Evolutionary conservation across 2,113 vertebrate species (phyloP).

Genomic region (Ceyx melanurus): DNA sequence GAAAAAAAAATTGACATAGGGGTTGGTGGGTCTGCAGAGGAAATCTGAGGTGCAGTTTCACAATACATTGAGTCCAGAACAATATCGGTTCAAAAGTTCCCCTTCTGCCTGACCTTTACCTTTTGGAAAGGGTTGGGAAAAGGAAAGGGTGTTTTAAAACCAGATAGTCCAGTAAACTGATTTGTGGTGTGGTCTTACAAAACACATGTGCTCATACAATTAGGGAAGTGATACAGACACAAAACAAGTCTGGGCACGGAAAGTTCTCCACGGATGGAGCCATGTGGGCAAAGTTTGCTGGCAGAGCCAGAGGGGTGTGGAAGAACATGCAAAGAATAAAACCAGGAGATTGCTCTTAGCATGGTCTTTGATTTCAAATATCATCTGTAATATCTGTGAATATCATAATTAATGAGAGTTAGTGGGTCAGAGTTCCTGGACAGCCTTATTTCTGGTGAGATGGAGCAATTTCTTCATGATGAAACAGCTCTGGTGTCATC

Average conservation of each 20-base stretch:
- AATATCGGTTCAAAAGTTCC: slow-evolving; percentile 37
- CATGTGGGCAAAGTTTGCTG: not conserved
- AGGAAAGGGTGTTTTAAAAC: slow-evolving; percentile 29
- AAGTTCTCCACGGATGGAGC: not conserved
- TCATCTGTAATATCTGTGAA: too few species aligned
- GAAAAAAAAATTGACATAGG: slow-evolving; percentile 7
- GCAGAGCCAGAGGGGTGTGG: not conserved
- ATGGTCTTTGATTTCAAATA: not conserved
- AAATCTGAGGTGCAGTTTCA: slow-evolving; percentile 50
- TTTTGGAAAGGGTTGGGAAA: slow-evolving; percentile 5
- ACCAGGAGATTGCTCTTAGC: not conserved
- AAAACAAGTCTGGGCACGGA: not conserved
- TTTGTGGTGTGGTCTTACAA: not conserved
- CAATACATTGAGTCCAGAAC: slow-evolving; percentile 23
- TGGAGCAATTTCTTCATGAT: not conserved
- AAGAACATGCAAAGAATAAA: not conserved
- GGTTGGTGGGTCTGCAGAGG: not conserved
- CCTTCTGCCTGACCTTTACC: slow-evolving; percentile 26
- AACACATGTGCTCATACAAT: not conserved
- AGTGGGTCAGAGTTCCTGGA: not conserved
- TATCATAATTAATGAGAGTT: not conserved
- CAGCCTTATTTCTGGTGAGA: not conserved
- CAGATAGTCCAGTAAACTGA: not conserved
- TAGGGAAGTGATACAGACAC: not conserved
- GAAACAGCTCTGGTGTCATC: not conserved